These are phyloP conservation scores for Acleris laterana DNA, from an alignment of 2,888 invertebrate genomes.

Conservation along the genomic window DNA sequence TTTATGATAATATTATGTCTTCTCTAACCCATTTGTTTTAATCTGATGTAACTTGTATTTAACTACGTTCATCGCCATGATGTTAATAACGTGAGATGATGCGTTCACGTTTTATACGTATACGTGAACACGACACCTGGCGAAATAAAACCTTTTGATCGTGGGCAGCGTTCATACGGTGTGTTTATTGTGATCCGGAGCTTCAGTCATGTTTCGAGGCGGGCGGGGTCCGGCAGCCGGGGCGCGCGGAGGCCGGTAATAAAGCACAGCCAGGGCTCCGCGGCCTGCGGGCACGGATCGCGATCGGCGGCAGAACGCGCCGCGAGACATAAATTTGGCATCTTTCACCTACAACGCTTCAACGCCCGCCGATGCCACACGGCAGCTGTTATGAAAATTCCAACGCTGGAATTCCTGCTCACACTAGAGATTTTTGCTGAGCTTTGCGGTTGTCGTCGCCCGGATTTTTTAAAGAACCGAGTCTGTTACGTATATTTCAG, in stretches of 20 bases:
- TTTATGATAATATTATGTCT: neutral
- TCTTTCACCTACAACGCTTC: constrained; percentile 71
- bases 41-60: constrained; percentile 14
- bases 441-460: constrained; percentile 76
- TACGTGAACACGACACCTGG: constrained; percentile 63
- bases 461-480: constrained; percentile 77
- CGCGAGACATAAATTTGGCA: constrained; percentile 70
- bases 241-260: constrained; percentile 54
- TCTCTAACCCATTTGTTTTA: constrained; percentile 2
- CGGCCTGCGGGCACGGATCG: constrained; percentile 51
- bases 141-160: constrained; percentile 64
- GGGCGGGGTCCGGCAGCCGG: constrained; percentile 37
- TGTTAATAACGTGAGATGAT: constrained; percentile 54
- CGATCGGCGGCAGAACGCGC: constrained; percentile 58
- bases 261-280: constrained; percentile 61
- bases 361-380: constrained; percentile 59
- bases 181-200: constrained; percentile 67
- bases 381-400: constrained; percentile 83
- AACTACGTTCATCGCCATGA: constrained; percentile 26
- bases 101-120: constrained; percentile 59
- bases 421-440: constrained; percentile 79
- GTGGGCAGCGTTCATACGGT: constrained; percentile 59
- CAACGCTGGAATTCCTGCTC: constrained; percentile 75
- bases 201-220: constrained; percentile 63
- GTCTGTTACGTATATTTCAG: constrained; percentile 79